These are phyloP conservation scores for Brenthis hecate DNA, from an alignment of 2,888 invertebrate species.

Conservation along the genomic window DNA sequence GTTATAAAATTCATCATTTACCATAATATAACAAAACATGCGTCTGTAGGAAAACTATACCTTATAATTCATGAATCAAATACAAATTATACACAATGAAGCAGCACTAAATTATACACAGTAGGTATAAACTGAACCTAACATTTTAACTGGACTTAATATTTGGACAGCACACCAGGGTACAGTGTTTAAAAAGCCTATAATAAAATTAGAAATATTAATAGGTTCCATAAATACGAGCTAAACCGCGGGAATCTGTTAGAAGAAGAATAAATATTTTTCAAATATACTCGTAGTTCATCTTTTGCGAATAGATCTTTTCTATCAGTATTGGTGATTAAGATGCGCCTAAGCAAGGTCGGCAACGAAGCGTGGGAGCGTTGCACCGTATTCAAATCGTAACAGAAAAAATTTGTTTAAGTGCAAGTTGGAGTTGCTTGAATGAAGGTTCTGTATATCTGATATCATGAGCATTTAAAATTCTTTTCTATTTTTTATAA, in stretches of 20 bases:
- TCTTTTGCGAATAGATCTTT: constrained; percentile 27
- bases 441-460: too few relatives aligned
- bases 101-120: neutral
- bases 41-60: neutral
- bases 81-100: neutral
- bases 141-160: too few relatives aligned
- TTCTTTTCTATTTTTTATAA: too few relatives aligned
- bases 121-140: too few relatives aligned
- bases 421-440: too few relatives aligned
- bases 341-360: constrained; percentile 52
- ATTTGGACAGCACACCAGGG: too few relatives aligned
- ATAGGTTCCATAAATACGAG: neutral
- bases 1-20: neutral
- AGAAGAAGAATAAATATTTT: too few relatives aligned
- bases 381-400: constrained; percentile 68
- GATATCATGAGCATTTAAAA: too few relatives aligned
- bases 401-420: constrained; percentile 27
- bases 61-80: constrained; percentile 3
- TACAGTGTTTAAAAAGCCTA: too few relatives aligned
- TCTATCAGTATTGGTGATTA: constrained; percentile 42
- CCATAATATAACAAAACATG: neutral
- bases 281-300: neutral
- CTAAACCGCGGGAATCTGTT: too few relatives aligned
- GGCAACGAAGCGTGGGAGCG: constrained; percentile 65
- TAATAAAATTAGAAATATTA: neutral